These are phyloP conservation scores for Murina feae DNA, from an alignment of 2,113 vertebrate species.

Conservation along the genomic window DNA sequence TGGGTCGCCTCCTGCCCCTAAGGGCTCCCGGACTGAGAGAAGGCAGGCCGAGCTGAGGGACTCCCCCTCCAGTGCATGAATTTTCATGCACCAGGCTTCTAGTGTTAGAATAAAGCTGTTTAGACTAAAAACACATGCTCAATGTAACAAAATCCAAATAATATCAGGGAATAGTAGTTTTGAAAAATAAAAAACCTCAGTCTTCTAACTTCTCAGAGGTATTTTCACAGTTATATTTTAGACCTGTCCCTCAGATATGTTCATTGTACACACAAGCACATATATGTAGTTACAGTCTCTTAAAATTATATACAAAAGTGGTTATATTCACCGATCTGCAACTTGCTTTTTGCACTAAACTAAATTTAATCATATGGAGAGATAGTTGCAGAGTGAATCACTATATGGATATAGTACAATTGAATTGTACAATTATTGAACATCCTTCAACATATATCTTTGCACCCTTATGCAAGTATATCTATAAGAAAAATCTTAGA, in stretches of 20 bases:
- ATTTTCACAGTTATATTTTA: neutral
- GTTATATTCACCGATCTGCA: neutral
- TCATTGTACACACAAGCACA: neutral
- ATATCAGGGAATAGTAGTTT: neutral
- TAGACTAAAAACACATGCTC: neutral
- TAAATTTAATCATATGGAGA: neutral
- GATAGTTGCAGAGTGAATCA: neutral
- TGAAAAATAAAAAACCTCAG: neutral
- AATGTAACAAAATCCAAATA: neutral
- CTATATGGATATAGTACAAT: neutral
- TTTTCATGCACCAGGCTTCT: too few species aligned
- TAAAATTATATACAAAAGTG: neutral
- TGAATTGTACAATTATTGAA: neutral
- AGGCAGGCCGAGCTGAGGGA: too few species aligned
- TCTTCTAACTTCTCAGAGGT: neutral
- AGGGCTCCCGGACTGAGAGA: too few species aligned
- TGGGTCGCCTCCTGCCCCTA: too few species aligned
- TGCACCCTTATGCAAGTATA: neutral
- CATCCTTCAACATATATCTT: neutral
- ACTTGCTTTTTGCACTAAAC: neutral
- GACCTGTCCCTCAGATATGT: neutral
- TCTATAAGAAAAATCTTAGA: neutral
- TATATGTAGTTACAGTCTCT: neutral
- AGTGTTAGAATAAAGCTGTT: neutral
- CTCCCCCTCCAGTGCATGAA: too few species aligned